Evolutionary conservation across 2,888 invertebrate species (phyloP), one percentile per base, ranked within the genome.

Genomic region (Scaeva pyrastri): DNA sequence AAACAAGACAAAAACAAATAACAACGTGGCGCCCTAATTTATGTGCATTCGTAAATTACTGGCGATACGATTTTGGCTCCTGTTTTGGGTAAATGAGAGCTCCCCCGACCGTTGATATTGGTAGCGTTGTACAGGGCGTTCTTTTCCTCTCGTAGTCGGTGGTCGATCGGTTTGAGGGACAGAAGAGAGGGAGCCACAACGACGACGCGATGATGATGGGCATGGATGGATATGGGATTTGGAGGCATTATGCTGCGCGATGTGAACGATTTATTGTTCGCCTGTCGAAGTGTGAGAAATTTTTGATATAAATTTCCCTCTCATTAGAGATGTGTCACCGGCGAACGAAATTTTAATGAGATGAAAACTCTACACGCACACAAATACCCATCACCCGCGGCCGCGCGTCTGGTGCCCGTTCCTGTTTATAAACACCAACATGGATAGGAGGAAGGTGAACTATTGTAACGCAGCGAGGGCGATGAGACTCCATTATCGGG

Each of bases 281-380:
- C 89, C 88, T 89, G 91, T 89, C 91, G 91, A 91, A 91, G 91
- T 91, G 91, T 91, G 91, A 91, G 91, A 91, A 91, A 90, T 90
- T 90, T 90, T 89, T 90, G 86, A 82, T 86, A 86, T 86, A 86
- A 86, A 86, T 86, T 86, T 82, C 81, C 86, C 86, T 86, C 86
- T 86, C 86, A 86, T 86, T 86, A 86, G 86, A 82, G 82, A 78
- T 86, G 86, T 86, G 86, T 86, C 86, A 82, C 82, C 78, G 86
- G 82, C 74, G 71, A 86, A 86, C 86, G 86, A 86, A 86, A 86
- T 86, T 86, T 86, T 86, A 86, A 86, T 86, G 86, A 86, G 86
- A 86, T 86, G 86, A 86, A 82, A 86, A 86, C 81, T 77, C 74
- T 31, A 31, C 36, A 31, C 73, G n/a, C 50, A 50, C 60, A 52